phyloP scores from a whole-genome alignment of 2,888 invertebrate genomes.

The Phymatocera aterrima region DNA sequence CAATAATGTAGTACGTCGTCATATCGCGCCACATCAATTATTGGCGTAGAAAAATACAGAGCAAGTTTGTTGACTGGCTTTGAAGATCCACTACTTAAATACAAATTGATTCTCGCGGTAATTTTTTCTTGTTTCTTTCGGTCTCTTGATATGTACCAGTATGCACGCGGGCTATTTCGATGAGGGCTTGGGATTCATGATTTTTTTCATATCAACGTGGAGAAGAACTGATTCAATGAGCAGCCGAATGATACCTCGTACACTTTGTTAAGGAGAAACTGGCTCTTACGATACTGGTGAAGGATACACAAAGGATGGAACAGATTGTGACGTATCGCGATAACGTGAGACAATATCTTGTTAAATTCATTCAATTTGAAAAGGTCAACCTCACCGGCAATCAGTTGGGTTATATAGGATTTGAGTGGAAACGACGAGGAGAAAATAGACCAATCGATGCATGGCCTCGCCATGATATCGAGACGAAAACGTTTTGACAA shows the following conservation, averaged over 20 bases:
- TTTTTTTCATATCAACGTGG: not conserved
- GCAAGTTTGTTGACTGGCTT: not conserved
- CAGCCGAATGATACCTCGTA: not conserved
- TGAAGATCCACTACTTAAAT: not conserved
- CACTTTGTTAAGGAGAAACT: not conserved
- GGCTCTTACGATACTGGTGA: not conserved
- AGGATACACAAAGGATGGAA: not conserved
- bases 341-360: not conserved
- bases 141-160: not conserved
- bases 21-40: not conserved
- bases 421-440: not conserved
- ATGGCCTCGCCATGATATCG: conserved; percentile 16
- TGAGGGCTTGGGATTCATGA: not conserved
- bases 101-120: conserved; percentile 7
- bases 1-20: not conserved
- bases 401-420: not conserved
- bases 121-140: not conserved
- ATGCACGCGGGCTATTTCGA: not conserved
- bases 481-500: conserved; percentile 44
- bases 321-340: not conserved
- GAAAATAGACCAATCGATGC: not conserved
- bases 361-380: conserved; percentile 6
- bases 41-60: not conserved
- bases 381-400: not conserved
- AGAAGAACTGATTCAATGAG: not conserved